These are phyloP conservation scores for Tipula confusa DNA, from an alignment of 2,888 invertebrate species.

Conservation along the genomic window DNA sequence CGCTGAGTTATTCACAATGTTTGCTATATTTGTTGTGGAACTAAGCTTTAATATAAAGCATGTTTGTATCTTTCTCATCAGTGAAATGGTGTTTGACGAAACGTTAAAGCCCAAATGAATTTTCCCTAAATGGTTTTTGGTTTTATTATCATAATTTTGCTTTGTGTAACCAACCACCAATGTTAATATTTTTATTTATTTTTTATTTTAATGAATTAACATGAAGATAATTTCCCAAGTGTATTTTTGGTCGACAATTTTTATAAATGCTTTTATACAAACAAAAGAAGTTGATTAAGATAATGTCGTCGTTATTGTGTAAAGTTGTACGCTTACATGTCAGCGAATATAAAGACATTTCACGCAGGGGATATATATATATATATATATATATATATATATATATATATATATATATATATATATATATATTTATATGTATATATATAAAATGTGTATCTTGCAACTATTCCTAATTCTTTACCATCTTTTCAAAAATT, in stretches of 20 bases:
- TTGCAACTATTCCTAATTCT: not conserved
- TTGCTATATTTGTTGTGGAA: no score
- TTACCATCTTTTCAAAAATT: not conserved
- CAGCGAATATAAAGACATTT: no score
- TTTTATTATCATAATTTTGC: not conserved
- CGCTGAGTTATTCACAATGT: no score
- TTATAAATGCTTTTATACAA: not conserved
- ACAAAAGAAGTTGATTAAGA: slow-evolving; percentile 14
- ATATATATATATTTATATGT: not conserved
- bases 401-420: no score
- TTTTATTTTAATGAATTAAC: not conserved
- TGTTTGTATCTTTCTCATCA: not conserved
- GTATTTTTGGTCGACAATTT: not conserved
- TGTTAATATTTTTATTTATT: not conserved
- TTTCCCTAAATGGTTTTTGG: not conserved
- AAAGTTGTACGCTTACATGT: not conserved
- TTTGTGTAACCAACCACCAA: not conserved
- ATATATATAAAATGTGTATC: no score
- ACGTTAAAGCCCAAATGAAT: slow-evolving; percentile 3
- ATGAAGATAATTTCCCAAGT: not conserved
- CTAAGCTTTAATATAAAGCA: no score
- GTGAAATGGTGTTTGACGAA: slow-evolving; percentile 6
- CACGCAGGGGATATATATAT: not conserved
- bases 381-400: not conserved
- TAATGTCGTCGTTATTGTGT: not conserved